Percentiles rank a stretch among this genome's conserved stretches.
Conservation (phyloP, 2,113 vertebrate genomes). For the Brachypteracias leptosomus region DNA sequence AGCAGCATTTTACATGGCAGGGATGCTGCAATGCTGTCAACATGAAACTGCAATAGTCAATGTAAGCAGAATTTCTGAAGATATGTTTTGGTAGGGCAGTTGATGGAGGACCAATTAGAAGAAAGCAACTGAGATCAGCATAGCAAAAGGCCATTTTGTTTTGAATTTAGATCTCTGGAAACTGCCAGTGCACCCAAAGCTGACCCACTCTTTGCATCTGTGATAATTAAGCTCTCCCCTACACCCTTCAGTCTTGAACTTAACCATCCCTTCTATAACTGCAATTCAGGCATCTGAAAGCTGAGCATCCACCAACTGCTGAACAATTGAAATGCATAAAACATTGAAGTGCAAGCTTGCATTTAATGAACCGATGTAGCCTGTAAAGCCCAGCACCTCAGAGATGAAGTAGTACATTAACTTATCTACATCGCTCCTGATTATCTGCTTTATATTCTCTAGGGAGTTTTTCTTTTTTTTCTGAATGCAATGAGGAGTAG, state of each 20-base stretch:
- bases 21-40: neutral
- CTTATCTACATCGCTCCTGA: neutral
- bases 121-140: neutral
- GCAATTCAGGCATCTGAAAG: neutral
- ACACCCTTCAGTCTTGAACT: neutral
- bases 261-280: neutral
- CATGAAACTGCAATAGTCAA: neutral
- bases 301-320: neutral
- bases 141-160: neutral
- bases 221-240: neutral
- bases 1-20: neutral
- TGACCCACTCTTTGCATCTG: neutral
- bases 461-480: neutral
- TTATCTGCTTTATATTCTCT: neutral
- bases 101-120: slow-evolving; percentile 9
- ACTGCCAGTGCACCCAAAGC: neutral
- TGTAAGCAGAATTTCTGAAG: neutral
- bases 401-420: neutral
- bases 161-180: neutral
- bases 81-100: neutral
- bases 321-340: neutral
- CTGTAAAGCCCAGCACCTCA: neutral
- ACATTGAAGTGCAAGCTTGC: neutral
- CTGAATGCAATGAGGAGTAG: neutral
- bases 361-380: neutral